Base-by-base conservation (phyloP, 2,888 invertebrate genomes). In the Eilema depressum region DNA sequence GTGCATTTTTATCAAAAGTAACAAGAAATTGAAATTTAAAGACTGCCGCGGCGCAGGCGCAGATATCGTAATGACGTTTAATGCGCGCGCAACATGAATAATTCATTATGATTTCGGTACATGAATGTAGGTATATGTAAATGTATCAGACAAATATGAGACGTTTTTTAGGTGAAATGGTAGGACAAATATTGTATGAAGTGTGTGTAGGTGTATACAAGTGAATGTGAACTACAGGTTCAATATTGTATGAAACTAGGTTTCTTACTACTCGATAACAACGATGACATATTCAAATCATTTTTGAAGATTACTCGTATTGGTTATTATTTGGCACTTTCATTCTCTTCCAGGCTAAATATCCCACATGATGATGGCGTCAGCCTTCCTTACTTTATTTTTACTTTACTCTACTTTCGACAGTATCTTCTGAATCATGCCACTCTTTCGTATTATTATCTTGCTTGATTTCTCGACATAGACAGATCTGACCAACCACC, bases 21-120 rank as follows among this genome's bases (percentile, higher is more conserved):
- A 77, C 79, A 82, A 82, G 81, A 86, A 85, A 87, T 86, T 85
- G 82, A 86, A 87, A 87, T 83, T 84, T 86, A 83, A 85, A 85
- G 77, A 82, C 79, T 69, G 72, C 75, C 69, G 73, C 77, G 68
- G 69, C 72, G 78, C 73, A 74, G 73, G 75, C 81, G 77, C 77
- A 77, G 80, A 80, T 81, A 84, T 81, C 81, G 81, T 87, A 88
- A 87, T 87, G 86, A 83, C 79, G 80, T 82, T 80, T 86, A 88
- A 87, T 86, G 84, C 72, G 84, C 72, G 78, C 83, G 86, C 81
- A 70, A 62, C 71, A 82, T 87, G 87, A 86, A 88, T 87, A 80
- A 88, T 87, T 85, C 83, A 88, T 86, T 68, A 77, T 74, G 68
- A 78, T 80, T 86, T 87, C 78, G 79, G 84, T 76, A 75, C 80